Evolutionary conservation across 2,888 invertebrate species (phyloP), one percentile per base, ranked within the genome.

Genomic region (Holacanthella duospinosa): DNA sequence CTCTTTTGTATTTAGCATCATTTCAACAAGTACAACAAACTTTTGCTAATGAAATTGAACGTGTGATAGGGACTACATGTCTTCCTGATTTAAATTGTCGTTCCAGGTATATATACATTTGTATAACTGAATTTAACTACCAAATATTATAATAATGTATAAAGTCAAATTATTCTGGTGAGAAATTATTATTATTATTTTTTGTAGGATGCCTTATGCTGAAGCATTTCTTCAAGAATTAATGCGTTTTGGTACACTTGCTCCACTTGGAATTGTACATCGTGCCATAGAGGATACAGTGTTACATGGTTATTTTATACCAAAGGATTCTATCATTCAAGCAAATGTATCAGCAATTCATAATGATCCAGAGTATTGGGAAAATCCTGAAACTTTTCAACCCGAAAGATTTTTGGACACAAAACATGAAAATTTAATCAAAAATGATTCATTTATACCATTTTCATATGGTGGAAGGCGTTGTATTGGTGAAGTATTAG

Each of bases 181-280:
- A 2, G 3, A 4, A 3, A 48, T 48, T 3, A 48, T 19, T 43
- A 19, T 19, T 12, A 43, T n/a, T n/a, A n/a, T n/a, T 43, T 6
- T 16, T 36, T 43, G 1, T 53, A 66, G 68, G 2, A 64, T 71
- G 64, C 60, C 62, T 1, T 66, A 62, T 36, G 67, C 69, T 0
- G 66, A 66, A 61, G 68, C 69, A 6, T 65, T 68, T 26, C 57
- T 71, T 26, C 57, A 62, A 48, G 71, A 71, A 61, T 63, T 66
- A 1, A 56, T 71, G 53, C 60, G 71, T 16, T 61, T 48, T 29
- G 62, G 59, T 12, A 68, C 69, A 2, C 53, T 71, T 26, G 68
- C 68, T 6, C 71, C 69, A 6, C 48, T 69, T 6, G 68, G 67
- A 29, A 64, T 70, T 61, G 1, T 68, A 9, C 70, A 70, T 57